Evolutionary conservation across 2,113 vertebrate genomes (phyloP), one percentile per base, ranked within the genome.

Genomic region (Cichladusa arquata): DNA sequence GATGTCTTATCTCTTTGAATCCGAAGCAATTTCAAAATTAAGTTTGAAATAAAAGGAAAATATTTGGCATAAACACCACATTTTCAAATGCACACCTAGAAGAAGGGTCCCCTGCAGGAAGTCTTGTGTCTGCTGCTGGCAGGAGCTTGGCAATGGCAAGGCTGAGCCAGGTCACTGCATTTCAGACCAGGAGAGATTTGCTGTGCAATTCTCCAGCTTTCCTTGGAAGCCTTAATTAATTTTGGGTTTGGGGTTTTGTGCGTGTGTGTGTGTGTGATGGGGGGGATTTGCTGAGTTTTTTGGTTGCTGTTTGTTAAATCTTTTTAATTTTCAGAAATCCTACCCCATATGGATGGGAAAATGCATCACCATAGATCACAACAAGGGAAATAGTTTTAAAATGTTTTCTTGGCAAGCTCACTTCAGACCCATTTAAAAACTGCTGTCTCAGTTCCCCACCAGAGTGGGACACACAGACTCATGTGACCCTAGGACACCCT

Each of bases 241-340:
- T 54, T 48, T 85, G 24, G 19, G 48, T 47, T 60, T 34, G 34
- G 29, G 4, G 1, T 25, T 28, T 33, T 19, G 6, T 54, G 23
- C 13, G 24, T 53, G 15, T 34, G 33, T 18, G 11, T 22, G 4
- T 57, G 19, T 13, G 17, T 38, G 22, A 23, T 34, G 7, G 19
- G 7, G 8, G 15, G 19, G 2, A 24, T 23, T 29, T 58, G 6
- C 2, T 19, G 28, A 28, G 7, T 0, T 47, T 56, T 38, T 42
- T 29, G 4, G 3, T 50, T 34, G 24, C 3, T 81, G 29, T 12
- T 89, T 14, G 2, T 51, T 17, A 22, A 14, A 54, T 20, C 2
- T 50, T 51, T n/a, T 24, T 36, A 25, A 28, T 56, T 77, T 51
- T 66, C 48, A 64, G n/a, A 67, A 85, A 64, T 58, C 22, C 28